These are phyloP conservation scores for Drosophila watanabei DNA, from an alignment of 1,140 invertebrate species.

Conservation along the genomic window DNA sequence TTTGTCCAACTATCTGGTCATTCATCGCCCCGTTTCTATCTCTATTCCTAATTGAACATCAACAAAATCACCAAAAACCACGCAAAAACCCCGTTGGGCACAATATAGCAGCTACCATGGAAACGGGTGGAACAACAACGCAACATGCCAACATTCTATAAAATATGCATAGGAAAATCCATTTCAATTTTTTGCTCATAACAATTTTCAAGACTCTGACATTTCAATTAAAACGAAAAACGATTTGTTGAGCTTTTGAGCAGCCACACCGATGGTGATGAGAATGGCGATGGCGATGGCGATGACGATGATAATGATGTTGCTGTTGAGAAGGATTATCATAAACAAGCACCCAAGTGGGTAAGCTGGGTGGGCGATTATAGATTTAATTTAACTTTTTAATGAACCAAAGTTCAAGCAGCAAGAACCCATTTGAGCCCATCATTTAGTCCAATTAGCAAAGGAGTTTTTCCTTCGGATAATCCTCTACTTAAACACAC, in stretches of 20 bases:
- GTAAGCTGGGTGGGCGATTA: slow-evolving; percentile 23
- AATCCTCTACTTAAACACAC: slow-evolving; percentile 6
- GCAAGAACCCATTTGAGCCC: slow-evolving; percentile 16
- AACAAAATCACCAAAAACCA: slow-evolving; percentile 41
- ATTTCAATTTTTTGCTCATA: slow-evolving; percentile 43
- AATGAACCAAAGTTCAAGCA: slow-evolving; percentile 53
- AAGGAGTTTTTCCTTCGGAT: slow-evolving; percentile 10
- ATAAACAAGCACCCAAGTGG: slow-evolving; percentile 3
- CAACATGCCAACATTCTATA: slow-evolving; percentile 43
- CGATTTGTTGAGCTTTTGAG: slow-evolving; percentile 44
- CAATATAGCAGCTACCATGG: slow-evolving; percentile 9
- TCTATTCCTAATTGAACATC: slow-evolving; percentile 39
- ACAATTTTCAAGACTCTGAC: slow-evolving; percentile 57
- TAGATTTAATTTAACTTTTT: slow-evolving; percentile 80
- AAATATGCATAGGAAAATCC: slow-evolving; percentile 55
- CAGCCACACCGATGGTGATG: slow-evolving; percentile 11
- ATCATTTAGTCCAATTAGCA: slow-evolving; percentile 62
- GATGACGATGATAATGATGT: slow-evolving; percentile 25
- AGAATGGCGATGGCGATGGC: neutral
- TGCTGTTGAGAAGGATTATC: slow-evolving; percentile 41
- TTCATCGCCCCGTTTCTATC: slow-evolving; percentile 15
- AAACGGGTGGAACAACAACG: slow-evolving; percentile 19
- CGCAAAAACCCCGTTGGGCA: slow-evolving; percentile 15
- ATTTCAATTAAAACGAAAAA: slow-evolving; percentile 61
- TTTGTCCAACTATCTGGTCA: slow-evolving; percentile 8